Evolutionary conservation across 2,113 vertebrate genomes (phyloP).

Genomic region (Cochlearius cochlearius): DNA sequence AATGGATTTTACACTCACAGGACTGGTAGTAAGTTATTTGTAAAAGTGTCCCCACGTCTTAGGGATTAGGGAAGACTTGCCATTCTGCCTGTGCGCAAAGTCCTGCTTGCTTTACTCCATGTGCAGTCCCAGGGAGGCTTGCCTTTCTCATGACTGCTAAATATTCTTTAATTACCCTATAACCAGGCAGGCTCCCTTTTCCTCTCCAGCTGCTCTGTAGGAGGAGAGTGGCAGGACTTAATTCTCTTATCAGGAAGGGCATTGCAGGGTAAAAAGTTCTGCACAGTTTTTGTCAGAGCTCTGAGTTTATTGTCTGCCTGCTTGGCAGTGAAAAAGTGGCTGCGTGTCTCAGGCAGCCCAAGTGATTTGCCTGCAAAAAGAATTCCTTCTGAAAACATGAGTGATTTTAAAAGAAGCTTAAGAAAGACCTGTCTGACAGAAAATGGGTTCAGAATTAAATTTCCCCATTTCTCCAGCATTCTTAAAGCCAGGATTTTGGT

Average conservation of each 20-base stretch:
- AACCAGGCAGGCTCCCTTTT: background rate
- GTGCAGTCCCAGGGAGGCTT: background rate
- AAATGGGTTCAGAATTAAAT: constrained; percentile 37
- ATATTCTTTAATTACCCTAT: background rate
- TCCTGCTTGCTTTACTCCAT: background rate
- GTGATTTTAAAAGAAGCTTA: constrained; percentile 51
- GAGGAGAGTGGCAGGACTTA: background rate
- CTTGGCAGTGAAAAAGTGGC: constrained; percentile 8
- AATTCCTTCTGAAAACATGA: constrained; percentile 18
- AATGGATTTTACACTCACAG: background rate
- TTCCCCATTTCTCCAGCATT: constrained; percentile 3
- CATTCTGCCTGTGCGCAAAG: background rate
- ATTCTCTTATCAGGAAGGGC: constrained; percentile 18
- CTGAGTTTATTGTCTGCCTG: constrained; percentile 13
- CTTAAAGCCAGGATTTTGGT: constrained; percentile 26
- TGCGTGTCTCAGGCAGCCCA: constrained; percentile 10
- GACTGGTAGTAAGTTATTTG: background rate
- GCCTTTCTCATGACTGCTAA: background rate
- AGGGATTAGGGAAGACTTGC: background rate
- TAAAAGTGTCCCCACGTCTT: background rate
- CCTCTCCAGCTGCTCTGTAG: constrained; percentile 9
- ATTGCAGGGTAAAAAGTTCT: constrained; percentile 27
- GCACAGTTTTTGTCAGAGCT: constrained; percentile 1
- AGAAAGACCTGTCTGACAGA: constrained; percentile 32
- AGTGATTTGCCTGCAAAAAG: constrained; percentile 43